Evolutionary conservation across 2,113 vertebrate genomes (phyloP), one percentile per base, ranked within the genome.

Genomic region (Camelus bactrianus): DNA sequence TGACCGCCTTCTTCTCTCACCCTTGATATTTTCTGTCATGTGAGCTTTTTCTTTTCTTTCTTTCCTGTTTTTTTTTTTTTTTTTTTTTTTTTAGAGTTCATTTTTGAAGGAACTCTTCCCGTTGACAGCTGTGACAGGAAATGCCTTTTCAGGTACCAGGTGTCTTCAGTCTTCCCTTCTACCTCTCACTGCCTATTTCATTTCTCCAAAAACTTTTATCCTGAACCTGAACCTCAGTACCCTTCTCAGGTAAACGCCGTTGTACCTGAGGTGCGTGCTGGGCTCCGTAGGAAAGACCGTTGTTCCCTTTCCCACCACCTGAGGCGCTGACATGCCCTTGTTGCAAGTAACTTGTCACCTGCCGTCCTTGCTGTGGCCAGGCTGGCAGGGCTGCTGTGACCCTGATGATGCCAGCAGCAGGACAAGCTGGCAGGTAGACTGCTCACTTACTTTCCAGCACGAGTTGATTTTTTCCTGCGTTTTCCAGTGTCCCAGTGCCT

Each of bases 161-260:
- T 85, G 70, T 38, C 17, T 70, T 85, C 70, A 14, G 24, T 54
- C 38, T 76, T 87, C 26, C 73, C 30, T 88, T 87, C 20, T 54
- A 64, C 5, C 15, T 84, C 30, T 82, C 67, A 79, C 52, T 79
- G 69, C 38, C 73, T 42, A 6, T 73, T 93, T 88, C 2, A 10
- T 69, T 72, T 92, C 83, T 92, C 62, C 83, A 30, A 79, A 80
- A 35, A 42, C 4, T 50, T 72, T 35, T 17, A 7, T 13, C 46
- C 16, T 24, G 6, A 35, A 10, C 15, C n/a, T 35, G 69, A 50
- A 16, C 20, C 60, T 60, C 9, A 3, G 38, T 11, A 28, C 3
- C 46, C 7, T 38, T 42, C 70, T 15, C 30, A 20, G 32, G 48
- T 14, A 6, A 11, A 1, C 28, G 48, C 28, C 12, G 0, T 22